Percentiles rank a stretch among this genome's conserved stretches.
These are phyloP conservation scores for Acrobasis repandana DNA, from an alignment of 2,888 invertebrate species.

Conservation along the genomic window DNA sequence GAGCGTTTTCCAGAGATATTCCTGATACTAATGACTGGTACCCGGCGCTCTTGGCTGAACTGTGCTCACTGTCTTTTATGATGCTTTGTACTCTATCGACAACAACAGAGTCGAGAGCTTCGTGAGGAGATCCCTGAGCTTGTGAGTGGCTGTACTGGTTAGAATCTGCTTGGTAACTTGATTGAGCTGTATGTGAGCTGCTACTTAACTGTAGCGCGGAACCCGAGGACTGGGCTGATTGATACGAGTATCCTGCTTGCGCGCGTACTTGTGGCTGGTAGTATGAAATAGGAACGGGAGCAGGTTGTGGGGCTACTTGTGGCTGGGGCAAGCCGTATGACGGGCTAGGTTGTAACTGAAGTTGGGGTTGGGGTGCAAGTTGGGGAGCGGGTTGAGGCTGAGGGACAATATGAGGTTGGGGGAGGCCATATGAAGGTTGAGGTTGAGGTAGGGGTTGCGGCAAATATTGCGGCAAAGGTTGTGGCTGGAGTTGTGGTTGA, in stretches of 20 bases:
- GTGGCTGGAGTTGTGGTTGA: slow-evolving; percentile 9
- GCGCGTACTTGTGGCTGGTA: slow-evolving; percentile 35
- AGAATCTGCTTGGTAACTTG: slow-evolving; percentile 70
- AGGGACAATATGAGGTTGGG: slow-evolving; percentile 12
- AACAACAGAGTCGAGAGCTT: slow-evolving; percentile 63
- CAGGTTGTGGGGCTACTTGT: slow-evolving; percentile 12
- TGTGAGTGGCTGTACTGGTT: slow-evolving; percentile 56
- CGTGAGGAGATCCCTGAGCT: slow-evolving; percentile 48
- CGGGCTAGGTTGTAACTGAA: slow-evolving; percentile 10
- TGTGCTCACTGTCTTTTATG: slow-evolving; percentile 69
- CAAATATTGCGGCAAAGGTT: too few relatives aligned
- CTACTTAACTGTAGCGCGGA: slow-evolving; percentile 39
- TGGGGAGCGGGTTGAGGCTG: slow-evolving; percentile 10
- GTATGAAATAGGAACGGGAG: slow-evolving; percentile 26
- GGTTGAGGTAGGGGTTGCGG: slow-evolving; percentile 28
- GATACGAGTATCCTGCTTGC: slow-evolving; percentile 40
- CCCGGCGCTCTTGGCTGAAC: slow-evolving; percentile 64
- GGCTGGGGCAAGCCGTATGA: slow-evolving; percentile 18
- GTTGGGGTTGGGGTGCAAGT: slow-evolving; percentile 9
- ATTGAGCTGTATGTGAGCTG: slow-evolving; percentile 42
- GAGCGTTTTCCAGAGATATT: slow-evolving; percentile 65
- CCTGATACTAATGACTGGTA: slow-evolving; percentile 70
- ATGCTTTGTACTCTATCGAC: slow-evolving; percentile 65
- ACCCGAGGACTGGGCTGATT: slow-evolving; percentile 34
- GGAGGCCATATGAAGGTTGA: slow-evolving; percentile 16